These are phyloP conservation scores for Anolis sagrei DNA, from an alignment of 2,113 vertebrate species.

Conservation along the genomic window DNA sequence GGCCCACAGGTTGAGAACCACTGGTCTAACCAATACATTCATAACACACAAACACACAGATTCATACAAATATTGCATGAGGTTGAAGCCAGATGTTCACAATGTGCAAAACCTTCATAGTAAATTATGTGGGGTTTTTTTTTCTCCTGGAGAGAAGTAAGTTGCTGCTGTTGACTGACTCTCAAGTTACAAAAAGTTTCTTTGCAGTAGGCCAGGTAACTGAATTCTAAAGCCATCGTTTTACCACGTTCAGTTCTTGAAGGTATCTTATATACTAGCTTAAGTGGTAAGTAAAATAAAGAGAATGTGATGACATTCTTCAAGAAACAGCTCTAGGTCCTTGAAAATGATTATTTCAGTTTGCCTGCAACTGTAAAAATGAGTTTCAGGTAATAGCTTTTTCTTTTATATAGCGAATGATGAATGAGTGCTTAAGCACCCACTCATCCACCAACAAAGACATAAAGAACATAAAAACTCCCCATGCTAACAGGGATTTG, in stretches of 20 bases:
- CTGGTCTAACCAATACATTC: too few species aligned
- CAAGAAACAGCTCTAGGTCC: conserved; percentile 83
- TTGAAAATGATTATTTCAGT: conserved; percentile 83
- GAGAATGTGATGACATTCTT: conserved; percentile 82
- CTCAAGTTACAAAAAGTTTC: conserved; percentile 39
- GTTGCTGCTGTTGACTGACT: neutral
- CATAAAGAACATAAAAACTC: conserved; percentile 79
- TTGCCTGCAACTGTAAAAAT: conserved; percentile 82
- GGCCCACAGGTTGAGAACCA: too few species aligned
- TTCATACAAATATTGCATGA: too few species aligned
- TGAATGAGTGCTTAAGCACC: conserved; percentile 80
- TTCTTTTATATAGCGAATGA: conserved; percentile 84
- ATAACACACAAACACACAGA: too few species aligned
- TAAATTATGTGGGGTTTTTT: neutral
- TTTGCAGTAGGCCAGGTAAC: conserved; percentile 44
- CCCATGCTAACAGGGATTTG: conserved; percentile 77
- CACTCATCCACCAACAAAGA: conserved; percentile 80
- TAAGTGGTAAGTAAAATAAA: conserved; percentile 81
- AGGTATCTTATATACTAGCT: conserved; percentile 70
- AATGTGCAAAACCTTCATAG: neutral
- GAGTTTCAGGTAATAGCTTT: conserved; percentile 82
- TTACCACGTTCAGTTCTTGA: conserved; percentile 63
- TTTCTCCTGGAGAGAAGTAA: neutral
- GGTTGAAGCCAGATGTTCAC: neutral
- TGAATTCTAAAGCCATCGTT: conserved; percentile 61